Base-by-base conservation (phyloP, 2,113 vertebrate species). In the Oncorhynchus keta region DNA sequence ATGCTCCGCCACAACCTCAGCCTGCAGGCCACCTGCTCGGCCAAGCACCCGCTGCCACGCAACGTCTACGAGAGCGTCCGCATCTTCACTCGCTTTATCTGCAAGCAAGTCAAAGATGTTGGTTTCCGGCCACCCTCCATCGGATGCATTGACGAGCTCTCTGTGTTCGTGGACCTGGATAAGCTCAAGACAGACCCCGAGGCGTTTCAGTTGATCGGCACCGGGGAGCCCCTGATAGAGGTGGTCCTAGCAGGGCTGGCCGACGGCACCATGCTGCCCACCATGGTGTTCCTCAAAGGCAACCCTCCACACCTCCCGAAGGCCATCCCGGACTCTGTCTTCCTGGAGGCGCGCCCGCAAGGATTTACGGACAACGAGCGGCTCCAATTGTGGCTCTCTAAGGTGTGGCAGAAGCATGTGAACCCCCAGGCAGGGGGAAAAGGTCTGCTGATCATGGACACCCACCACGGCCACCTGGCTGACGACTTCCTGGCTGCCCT, bases 391-490 rank as follows among this genome's bases (percentile, higher is more conserved):
- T 97, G 96, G 96, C 76, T 92, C 0, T 3, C 84, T n/a, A 68
- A 39, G 67, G 95, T 97, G 32, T 99, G 97, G 97, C 78, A 73
- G 69, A 93, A 91, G 28, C 93, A 91, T 74, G 39, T 93, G 0
- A 83, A 89, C 0, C 79, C 90, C 16, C 92, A 88, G 26, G 84
- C 28, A 3, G 39, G 89, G 69, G 35, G 89, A 66, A 90, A 90
- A 14, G 86, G 91, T 7, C 90, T 98, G 92, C 84, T 98, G 1
- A 82, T 99, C 24, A 83, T 96, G 86, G 97, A 98, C n/a, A 90
- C 93, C 1, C 95, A 96, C 65, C 94, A 94, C 0, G 92, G 94
- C 0, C 97, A 98, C 85, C 75, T 92, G 8, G 90, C 87, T 0
- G 88, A 93, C 0, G 90, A 89, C n/a, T 96, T 97, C 20, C 81